phyloP scores from a whole-genome alignment of 2,797 vertebrate genomes.

The Podarcis siculus region DNA sequence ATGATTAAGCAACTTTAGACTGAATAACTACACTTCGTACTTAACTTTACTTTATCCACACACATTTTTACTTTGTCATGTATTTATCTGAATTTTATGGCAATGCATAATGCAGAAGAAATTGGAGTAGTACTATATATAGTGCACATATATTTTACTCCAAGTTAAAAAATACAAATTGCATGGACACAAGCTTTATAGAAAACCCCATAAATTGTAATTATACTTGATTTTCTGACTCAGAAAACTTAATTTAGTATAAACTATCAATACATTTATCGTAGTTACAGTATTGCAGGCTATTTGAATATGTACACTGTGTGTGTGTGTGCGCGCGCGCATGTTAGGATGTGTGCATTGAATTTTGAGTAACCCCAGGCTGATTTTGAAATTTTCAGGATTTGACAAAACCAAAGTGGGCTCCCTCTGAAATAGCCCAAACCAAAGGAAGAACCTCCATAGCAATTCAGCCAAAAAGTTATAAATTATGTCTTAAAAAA shows the following conservation, averaged over 20 bases:
- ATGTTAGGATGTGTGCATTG: too few relatives aligned
- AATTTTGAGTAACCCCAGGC: too few relatives aligned
- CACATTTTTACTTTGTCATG: conserved; percentile 43
- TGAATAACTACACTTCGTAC: conserved; percentile 49
- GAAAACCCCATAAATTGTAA: conserved; percentile 46
- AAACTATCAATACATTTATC: neutral
- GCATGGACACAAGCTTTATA: conserved; percentile 21
- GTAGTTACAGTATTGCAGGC: neutral
- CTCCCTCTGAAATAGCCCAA: too few relatives aligned
- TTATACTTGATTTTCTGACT: conserved; percentile 13
- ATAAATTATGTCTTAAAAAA: too few relatives aligned
- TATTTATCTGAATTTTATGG: conserved; percentile 63
- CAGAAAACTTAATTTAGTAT: neutral
- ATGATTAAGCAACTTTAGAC: conserved; percentile 40
- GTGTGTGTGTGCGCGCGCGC: neutral
- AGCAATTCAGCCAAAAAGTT: too few relatives aligned
- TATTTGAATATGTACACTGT: neutral
- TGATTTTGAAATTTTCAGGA: too few relatives aligned
- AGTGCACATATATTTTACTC: conserved; percentile 37
- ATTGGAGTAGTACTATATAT: conserved; percentile 40
- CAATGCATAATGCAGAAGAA: conserved; percentile 47
- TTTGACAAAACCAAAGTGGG: too few relatives aligned
- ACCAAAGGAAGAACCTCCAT: too few relatives aligned
- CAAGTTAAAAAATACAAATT: conserved; percentile 50
- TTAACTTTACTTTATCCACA: conserved; percentile 50